phyloP scores from a whole-genome alignment of 2,888 invertebrate genomes.

The Drosophila mettleri region DNA sequence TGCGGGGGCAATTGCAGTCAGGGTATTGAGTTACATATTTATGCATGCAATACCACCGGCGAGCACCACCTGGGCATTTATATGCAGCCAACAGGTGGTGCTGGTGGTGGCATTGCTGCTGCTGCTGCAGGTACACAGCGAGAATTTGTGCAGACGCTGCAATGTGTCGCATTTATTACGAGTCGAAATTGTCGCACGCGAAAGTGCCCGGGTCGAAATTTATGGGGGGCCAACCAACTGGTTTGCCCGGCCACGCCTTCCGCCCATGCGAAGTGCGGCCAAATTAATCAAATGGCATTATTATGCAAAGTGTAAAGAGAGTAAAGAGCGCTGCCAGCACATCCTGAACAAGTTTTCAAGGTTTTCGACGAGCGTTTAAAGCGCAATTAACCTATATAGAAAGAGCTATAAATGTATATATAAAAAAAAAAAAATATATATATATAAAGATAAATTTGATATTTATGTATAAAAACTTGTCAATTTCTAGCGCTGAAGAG shows the following conservation, averaged over 20 bases:
- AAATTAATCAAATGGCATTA: conserved; percentile 77
- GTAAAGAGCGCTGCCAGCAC: conserved; percentile 25
- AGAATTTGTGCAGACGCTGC: conserved; percentile 74
- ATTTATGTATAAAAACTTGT: conserved; percentile 36
- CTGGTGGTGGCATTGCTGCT: conserved; percentile 32
- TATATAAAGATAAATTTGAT: conserved; percentile 28
- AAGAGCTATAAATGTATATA: conserved; percentile 8
- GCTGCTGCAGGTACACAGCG: conserved; percentile 15
- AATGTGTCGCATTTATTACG: conserved; percentile 73
- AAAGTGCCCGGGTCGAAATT: conserved; percentile 65
- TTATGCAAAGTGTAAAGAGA: conserved; percentile 68
- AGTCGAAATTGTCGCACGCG: conserved; percentile 71
- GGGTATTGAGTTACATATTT: conserved; percentile 72
- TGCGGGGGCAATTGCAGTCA: conserved; percentile 70
- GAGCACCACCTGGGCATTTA: conserved; percentile 48
- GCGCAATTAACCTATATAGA: conserved; percentile 72
- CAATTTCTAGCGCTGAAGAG: conserved; percentile 42
- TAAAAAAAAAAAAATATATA: conserved; percentile 3
- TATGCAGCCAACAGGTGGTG: conserved; percentile 50
- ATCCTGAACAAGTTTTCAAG: conserved; percentile 75
- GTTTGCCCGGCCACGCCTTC: conserved; percentile 65
- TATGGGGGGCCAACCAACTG: conserved; percentile 57
- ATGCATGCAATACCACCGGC: conserved; percentile 45
- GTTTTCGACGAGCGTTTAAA: conserved; percentile 72
- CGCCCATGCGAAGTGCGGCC: conserved; percentile 43